These are phyloP conservation scores for Megalops cyprinoides DNA, from an alignment of 2,797 vertebrate genomes.

Conservation along the genomic window DNA sequence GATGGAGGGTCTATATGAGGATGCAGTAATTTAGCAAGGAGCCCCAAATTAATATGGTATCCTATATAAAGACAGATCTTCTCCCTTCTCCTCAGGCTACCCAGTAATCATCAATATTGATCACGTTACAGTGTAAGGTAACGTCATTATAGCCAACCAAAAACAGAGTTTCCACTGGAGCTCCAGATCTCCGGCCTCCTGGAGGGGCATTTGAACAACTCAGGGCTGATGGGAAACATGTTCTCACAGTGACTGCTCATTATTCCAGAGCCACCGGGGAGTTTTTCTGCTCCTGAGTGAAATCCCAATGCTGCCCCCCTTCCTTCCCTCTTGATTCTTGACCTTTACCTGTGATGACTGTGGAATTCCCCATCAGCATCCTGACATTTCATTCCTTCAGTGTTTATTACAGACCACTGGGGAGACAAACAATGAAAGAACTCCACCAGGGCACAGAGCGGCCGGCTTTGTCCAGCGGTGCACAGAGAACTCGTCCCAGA, in stretches of 20 bases:
- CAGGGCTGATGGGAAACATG: background rate
- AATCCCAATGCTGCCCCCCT: background rate
- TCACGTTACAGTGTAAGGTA: background rate
- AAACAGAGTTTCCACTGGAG: background rate
- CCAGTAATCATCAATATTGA: background rate
- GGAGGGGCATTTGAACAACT: background rate
- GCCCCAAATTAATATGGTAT: background rate
- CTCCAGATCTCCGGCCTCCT: background rate
- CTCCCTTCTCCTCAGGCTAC: background rate
- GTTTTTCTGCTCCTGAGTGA: background rate
- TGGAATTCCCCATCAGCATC: conserved; percentile 16
- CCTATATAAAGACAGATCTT: background rate
- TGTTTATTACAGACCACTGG: conserved; percentile 18
- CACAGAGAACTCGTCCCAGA: too few species aligned
- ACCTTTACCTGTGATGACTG: conserved; percentile 39
- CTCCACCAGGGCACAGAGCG: background rate
- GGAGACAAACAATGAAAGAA: background rate
- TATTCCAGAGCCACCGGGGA: background rate
- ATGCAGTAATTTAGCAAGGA: background rate
- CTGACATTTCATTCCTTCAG: conserved; percentile 34
- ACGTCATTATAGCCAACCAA: background rate
- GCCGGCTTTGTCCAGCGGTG: background rate
- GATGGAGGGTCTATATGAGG: background rate
- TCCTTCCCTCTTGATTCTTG: background rate
- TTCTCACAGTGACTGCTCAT: background rate